phyloP scores from a whole-genome alignment of 2,113 vertebrate species.

The Rhombomys opimus region DNA sequence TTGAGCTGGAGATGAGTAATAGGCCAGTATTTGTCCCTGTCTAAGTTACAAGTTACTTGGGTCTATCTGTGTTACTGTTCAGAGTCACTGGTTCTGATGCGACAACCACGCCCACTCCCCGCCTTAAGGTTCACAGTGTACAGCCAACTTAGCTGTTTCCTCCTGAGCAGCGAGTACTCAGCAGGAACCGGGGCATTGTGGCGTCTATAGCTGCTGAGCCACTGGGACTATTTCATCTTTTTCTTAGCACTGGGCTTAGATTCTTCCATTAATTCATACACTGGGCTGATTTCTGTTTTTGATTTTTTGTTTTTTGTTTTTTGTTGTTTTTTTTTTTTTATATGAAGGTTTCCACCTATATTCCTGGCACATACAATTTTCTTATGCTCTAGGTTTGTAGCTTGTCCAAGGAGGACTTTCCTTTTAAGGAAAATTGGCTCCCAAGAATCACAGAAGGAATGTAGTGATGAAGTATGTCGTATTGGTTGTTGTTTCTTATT shows the following conservation, averaged over 20 bases:
- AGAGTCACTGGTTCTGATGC: neutral
- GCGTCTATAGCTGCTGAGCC: neutral
- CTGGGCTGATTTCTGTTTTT: neutral
- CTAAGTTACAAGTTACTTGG: neutral
- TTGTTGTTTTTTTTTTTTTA: neutral
- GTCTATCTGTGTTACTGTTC: neutral
- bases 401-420: neutral
- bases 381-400: neutral
- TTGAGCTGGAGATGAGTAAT: neutral
- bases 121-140: neutral
- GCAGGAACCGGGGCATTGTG: neutral
- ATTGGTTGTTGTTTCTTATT: neutral
- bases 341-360: neutral
- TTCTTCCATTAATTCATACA: neutral
- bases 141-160: neutral
- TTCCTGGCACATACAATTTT: neutral
- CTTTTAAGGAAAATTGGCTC: slow-evolving; percentile 10
- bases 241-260: neutral
- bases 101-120: too few relatives aligned
- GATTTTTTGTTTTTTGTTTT: neutral
- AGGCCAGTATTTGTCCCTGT: neutral
- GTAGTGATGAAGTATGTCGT: neutral
- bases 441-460: neutral
- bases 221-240: neutral
- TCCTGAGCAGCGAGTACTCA: neutral